Evolutionary conservation across 2,888 invertebrate species (phyloP), one percentile per base, ranked within the genome.

Genomic region (Elmis aenea): DNA sequence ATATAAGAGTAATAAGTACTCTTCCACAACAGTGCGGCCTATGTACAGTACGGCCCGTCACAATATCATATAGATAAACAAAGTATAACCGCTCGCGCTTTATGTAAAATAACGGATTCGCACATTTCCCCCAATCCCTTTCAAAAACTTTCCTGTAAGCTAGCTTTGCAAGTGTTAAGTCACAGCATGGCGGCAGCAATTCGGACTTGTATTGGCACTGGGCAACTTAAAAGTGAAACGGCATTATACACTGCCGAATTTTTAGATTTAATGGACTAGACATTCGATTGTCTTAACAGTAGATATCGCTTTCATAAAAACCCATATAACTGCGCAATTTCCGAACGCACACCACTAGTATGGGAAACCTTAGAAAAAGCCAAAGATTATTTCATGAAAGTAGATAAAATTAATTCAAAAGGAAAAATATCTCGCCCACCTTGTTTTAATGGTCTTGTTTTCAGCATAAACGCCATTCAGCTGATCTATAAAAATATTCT

Each of bases 271-370:
- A 27, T 46, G 8, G 33, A 46, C 22, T 26, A 43, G 16, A 22
- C 44, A 34, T 46, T 46, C 25, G 46, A 40, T 21, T 23, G 30
- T n/a, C 23, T 44, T 5, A 46, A 46, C 16, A 46, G 39, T 15
- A 37, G 22, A 26, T 20, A 10, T 18, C 26, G 29, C 14, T 43
- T 8, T 26, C 5, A n/a, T n/a, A n/a, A n/a, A n/a, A n/a, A n/a
- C n/a, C n/a, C n/a, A n/a, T n/a, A n/a, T n/a, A n/a, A n/a, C n/a
- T n/a, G n/a, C n/a, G n/a, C n/a, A n/a, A n/a, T n/a, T n/a, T n/a
- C n/a, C n/a, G n/a, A n/a, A n/a, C 13, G 5, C 31, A 23, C 16
- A 35, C 23, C 21, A 14, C 13, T 10, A 20, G 3, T 18, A 31
- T 10, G n/a, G 13, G 12, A 22, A 5, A 5, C 31, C 5, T 5